Evolutionary conservation across 2,888 invertebrate genomes (phyloP), one percentile per base, ranked within the genome.

Genomic region (Branchellion lobata): DNA sequence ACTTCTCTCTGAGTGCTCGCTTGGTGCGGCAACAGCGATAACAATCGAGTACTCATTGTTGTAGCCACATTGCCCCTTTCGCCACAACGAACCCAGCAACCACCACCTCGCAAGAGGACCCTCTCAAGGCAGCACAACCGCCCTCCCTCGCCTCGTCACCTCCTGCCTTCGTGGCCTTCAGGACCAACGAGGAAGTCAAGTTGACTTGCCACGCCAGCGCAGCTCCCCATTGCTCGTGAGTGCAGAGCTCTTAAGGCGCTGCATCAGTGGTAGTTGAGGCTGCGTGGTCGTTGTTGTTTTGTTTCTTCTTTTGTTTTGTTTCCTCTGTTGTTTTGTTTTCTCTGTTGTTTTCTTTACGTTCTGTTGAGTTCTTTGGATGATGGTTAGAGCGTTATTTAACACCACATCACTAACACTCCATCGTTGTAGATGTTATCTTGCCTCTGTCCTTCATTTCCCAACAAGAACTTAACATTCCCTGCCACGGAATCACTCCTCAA

Each of bases 151-250:
- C 24, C 57, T 33, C 31, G 21, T 24, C 40, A 21, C 80, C 80
- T 21, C 40, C 27, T n/a, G 24, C 31, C 53, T 57, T 73, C 21
- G 40, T 74, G 33, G 57, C 79, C 21, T 79, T 79, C 79, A 72
- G 73, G 47, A 29, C 27, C 11, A 51, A 57, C 51, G 79, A 79
- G 61, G 36, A 34, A 31, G 57, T 79, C 36, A 61, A 68, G 27
- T 40, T 79, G 33, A 33, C 57, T 3, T 79, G 79, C 36, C 51
- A n/a, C 27, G 79, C 79, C 14, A 36, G 33, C 11, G 79, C 73
- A 14, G 36, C 53, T 29, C 79, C 79, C n/a, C 27, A 33, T 8
- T 73, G 73, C 36, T 61, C 73, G 79, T 79, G 36, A 79, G 79
- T 76, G 24, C 33, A 72, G 2, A 27, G n/a, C 21, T 69, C 21